A percentile compares a stretch with the other conserved stretches of the same genome.
phyloP scores from a whole-genome alignment of 2,113 vertebrate species.

The Mesembrinibis cayennensis region DNA sequence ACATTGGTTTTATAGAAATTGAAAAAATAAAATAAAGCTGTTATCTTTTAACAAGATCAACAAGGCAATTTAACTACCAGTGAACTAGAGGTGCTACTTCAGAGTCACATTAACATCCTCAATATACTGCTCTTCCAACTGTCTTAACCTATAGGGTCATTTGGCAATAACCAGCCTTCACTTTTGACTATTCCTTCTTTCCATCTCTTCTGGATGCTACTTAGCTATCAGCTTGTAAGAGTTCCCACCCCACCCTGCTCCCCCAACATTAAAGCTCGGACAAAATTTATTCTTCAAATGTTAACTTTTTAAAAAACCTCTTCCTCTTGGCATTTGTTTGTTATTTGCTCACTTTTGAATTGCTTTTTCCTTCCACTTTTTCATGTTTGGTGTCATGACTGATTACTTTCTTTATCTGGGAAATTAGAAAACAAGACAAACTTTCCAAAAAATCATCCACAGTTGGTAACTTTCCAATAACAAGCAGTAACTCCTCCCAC shows the following conservation, averaged over 20 bases:
- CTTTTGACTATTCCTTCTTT: neutral
- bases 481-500: conserved; percentile 13
- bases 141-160: neutral
- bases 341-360: neutral
- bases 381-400: neutral
- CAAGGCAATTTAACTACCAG: neutral
- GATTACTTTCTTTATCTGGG: neutral
- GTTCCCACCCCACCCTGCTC: no score
- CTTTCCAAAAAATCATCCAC: neutral
- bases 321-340: neutral
- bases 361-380: neutral
- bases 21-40: neutral
- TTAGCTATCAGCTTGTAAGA: neutral
- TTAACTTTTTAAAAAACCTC: neutral
- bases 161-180: neutral
- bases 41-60: neutral
- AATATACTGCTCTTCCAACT: neutral
- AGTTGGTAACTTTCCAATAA: neutral
- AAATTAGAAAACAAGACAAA: neutral
- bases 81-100: neutral
- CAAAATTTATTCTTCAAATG: neutral
- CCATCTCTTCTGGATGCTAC: neutral
- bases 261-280: neutral
- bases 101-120: neutral
- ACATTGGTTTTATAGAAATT: neutral